These are phyloP conservation scores for Arothron firmamentum DNA, from an alignment of 2,113 vertebrate species.

Conservation along the genomic window DNA sequence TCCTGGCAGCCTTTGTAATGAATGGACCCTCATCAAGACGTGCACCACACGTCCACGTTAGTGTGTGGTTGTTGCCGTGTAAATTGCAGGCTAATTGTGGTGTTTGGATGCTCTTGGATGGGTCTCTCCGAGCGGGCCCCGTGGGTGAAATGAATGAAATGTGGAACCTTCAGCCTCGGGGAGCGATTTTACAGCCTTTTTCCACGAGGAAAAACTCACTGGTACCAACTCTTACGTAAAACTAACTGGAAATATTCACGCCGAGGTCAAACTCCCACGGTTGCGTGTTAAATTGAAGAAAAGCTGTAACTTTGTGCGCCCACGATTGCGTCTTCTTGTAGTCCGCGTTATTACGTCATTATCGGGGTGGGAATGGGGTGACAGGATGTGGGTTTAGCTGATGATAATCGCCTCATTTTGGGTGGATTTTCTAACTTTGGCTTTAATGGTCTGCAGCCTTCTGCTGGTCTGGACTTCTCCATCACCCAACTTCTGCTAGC, in stretches of 20 bases:
- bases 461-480: too few relatives aligned
- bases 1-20: conserved; percentile 6
- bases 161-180: conserved; percentile 23
- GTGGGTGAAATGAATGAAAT: conserved; percentile 50
- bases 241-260: too few relatives aligned
- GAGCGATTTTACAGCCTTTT: background rate
- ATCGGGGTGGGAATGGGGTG: conserved; percentile 21
- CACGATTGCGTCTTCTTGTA: background rate
- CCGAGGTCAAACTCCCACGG: too few relatives aligned
- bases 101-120: conserved; percentile 13
- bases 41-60: background rate
- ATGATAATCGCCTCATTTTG: too few relatives aligned
- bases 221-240: background rate
- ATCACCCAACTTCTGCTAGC: too few relatives aligned
- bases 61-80: background rate
- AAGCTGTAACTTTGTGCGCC: conserved; percentile 20
- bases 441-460: too few relatives aligned
- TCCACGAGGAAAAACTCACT: background rate
- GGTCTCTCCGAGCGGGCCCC: conserved; percentile 13
- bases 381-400: background rate
- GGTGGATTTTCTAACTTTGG: too few relatives aligned
- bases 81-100: background rate
- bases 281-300: background rate
- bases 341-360: conserved; percentile 14
- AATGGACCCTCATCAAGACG: conserved; percentile 4